Evolutionary conservation across 1,140 invertebrate species (phyloP).

Genomic region (Halesus radiatus): DNA sequence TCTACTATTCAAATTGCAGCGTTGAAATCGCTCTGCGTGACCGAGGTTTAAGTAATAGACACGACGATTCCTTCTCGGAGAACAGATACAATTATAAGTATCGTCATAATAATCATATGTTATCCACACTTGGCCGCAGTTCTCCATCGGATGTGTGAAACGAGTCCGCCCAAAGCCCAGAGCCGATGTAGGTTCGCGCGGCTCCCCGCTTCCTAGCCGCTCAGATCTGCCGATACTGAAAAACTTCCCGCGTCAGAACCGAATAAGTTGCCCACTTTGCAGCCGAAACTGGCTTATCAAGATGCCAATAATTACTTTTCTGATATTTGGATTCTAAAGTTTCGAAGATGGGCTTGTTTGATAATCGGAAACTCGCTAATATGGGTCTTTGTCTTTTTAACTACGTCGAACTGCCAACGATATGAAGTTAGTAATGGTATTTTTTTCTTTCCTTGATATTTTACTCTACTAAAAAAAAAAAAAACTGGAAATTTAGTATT

Average conservation of each 20-base stretch:
- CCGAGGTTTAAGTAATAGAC: too few relatives aligned
- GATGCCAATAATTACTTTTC: slow-evolving; percentile 50
- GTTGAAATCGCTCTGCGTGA: too few relatives aligned
- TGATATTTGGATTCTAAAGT: slow-evolving; percentile 21
- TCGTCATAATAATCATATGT: too few relatives aligned
- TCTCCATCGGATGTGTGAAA: not conserved
- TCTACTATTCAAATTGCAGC: too few relatives aligned
- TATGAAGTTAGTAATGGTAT: too few relatives aligned
- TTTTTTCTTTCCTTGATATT: too few relatives aligned
- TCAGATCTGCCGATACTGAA: slow-evolving; percentile 51
- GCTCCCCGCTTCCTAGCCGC: not conserved
- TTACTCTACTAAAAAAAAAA: too few relatives aligned
- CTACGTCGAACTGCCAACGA: too few relatives aligned
- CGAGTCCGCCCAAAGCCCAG: not conserved
- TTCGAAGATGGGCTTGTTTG: not conserved
- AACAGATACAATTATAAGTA: too few relatives aligned
- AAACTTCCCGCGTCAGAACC: slow-evolving; percentile 47
- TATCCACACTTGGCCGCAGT: too few relatives aligned
- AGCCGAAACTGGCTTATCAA: slow-evolving; percentile 44
- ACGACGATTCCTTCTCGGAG: too few relatives aligned
- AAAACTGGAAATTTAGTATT: too few relatives aligned
- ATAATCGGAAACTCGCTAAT: slow-evolving; percentile 2
- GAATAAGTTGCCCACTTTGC: slow-evolving; percentile 34
- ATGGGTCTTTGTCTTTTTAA: slow-evolving; percentile 17
- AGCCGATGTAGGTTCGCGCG: not conserved